phyloP scores from a whole-genome alignment of 2,888 invertebrate genomes.

The Nematopogon swammerdamellus region DNA sequence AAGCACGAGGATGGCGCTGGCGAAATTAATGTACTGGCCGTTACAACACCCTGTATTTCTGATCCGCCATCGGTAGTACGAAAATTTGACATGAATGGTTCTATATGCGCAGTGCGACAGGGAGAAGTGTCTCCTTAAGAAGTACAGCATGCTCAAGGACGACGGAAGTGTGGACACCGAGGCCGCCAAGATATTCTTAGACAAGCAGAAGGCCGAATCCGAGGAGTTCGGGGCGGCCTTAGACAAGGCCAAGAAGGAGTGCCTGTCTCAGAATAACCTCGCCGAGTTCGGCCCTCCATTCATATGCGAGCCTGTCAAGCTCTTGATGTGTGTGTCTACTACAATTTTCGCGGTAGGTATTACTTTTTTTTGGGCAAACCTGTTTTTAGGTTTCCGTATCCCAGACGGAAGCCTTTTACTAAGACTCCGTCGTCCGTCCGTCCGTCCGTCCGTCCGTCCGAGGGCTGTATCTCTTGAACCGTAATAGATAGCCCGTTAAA shows the following conservation, averaged over 20 bases:
- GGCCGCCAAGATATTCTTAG: conserved; percentile 18
- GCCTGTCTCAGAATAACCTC: conserved; percentile 20
- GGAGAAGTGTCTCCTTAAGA: conserved; percentile 26
- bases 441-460: no score
- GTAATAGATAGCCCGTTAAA: no score
- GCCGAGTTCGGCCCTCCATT: conserved; percentile 21
- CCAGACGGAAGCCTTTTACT: no score
- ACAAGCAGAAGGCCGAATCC: conserved; percentile 20
- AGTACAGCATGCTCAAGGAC: conserved; percentile 21
- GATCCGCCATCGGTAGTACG: background rate
- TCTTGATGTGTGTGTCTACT: conserved; percentile 25
- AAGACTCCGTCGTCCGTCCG: no score
- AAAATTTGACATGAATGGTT: background rate
- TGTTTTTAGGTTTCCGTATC: no score
- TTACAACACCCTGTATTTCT: no score
- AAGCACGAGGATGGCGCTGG: no score
- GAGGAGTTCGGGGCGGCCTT: conserved; percentile 20
- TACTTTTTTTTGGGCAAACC: no score
- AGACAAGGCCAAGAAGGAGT: conserved; percentile 19
- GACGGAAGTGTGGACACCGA: conserved; percentile 21
- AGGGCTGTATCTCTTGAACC: no score
- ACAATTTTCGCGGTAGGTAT: conserved; percentile 22
- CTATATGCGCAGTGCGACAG: conserved; percentile 26
- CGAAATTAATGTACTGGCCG: no score
- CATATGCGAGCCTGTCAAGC: conserved; percentile 25